Evolutionary conservation across 1,140 invertebrate species (phyloP), one percentile per base, ranked within the genome.

Genomic region (Apis cerana): DNA sequence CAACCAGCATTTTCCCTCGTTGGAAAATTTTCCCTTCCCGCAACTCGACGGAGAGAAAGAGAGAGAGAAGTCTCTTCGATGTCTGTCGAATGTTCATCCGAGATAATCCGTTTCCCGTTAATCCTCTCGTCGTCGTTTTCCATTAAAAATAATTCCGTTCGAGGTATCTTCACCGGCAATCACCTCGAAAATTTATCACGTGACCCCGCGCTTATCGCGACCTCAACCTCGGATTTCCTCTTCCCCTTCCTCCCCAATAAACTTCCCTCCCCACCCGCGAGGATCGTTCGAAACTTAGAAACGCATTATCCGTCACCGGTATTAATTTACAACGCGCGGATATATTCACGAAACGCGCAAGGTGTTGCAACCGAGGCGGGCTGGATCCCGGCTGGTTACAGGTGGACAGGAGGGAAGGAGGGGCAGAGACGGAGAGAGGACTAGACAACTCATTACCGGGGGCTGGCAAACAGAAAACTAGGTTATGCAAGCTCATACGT

Each of bases 401-500:
- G 87, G 86, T 88, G 80, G 82, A 12, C 58, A 62, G 56, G 48
- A 65, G 11, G 11, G 70, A 59, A 19, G 59, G 43, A 12, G n/a
- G 21, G 11, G n/a, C n/a, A n/a, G n/a, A 75, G 82, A 72, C 54
- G 65, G 79, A 83, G 89, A 80, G 76, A 75, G 87, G 89, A 85
- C 90, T 91, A 92, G 91, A 91, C 91, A 92, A 93, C 90, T 93
- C 92, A 93, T 93, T 93, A 93, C 88, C 81, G 85, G 87, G 87
- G 85, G 89, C 89, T 90, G 89, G 91, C 90, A 92, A 93, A 93
- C 91, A 93, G 91, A 93, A 93, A 93, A 93, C 92, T 93, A 89
- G 92, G 91, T 93, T 91, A 92, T 87, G 90, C 91, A 92, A 92
- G 89, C 91, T 92, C 91, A 92, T 93, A 93, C 89, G 92, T 93